Evolutionary conservation across 2,113 vertebrate species (phyloP).

Genomic region (Sporophila hypoxantha): DNA sequence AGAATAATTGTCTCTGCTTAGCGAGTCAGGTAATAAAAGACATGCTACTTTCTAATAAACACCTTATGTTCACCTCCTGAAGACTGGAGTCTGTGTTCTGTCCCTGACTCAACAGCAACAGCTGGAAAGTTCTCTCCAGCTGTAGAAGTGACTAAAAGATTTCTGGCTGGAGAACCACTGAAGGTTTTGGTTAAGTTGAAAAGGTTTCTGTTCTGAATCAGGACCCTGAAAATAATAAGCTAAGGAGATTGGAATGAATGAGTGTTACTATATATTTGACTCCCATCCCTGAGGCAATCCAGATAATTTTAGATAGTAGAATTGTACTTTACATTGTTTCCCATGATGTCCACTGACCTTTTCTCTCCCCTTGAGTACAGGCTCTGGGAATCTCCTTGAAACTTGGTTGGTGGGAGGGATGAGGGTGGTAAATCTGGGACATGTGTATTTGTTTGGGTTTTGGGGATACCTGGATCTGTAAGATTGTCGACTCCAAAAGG

Average conservation of each 20-base stretch:
- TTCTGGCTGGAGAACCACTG: background rate
- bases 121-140: background rate
- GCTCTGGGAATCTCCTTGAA: background rate
- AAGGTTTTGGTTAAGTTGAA: background rate
- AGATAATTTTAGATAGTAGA: background rate
- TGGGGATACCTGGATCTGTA: background rate
- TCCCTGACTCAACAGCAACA: background rate
- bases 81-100: background rate
- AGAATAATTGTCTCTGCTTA: background rate
- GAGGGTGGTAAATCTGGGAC: background rate
- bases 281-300: background rate
- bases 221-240: background rate
- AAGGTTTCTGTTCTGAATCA: background rate
- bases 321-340: background rate
- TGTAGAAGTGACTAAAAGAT: background rate
- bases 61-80: background rate
- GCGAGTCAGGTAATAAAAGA: background rate
- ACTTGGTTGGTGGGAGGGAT: background rate
- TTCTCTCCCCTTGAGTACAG: background rate
- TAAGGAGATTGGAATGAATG: background rate
- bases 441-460: background rate
- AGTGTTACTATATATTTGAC: background rate
- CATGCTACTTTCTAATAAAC: background rate
- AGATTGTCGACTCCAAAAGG: background rate
- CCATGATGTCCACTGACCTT: background rate